Conservation (phyloP, 1,140 invertebrate genomes). For the Coboldia fuscipes region DNA sequence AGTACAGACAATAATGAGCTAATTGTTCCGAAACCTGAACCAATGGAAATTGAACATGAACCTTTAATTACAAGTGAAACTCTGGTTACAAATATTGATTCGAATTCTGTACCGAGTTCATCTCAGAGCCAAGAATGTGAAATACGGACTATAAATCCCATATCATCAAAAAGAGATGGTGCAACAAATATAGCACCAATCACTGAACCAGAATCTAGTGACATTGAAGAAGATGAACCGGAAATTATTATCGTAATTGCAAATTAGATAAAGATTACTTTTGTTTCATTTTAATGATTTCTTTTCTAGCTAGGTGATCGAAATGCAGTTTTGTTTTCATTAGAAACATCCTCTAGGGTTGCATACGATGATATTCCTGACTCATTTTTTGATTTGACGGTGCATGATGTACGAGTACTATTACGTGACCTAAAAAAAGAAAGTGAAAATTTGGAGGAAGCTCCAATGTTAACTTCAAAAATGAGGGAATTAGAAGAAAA, state of each 20-base stretch:
- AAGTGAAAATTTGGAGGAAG: slow-evolving; percentile 34
- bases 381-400: slow-evolving; percentile 63
- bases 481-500: slow-evolving; percentile 36
- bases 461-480: slow-evolving; percentile 39
- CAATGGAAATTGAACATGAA: no score
- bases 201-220: neutral
- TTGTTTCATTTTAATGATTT: no score
- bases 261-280: no score
- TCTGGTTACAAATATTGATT: no score
- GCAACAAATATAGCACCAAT: no score
- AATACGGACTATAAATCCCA: no score
- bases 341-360: slow-evolving; percentile 28
- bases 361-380: slow-evolving; percentile 45
- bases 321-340: slow-evolving; percentile 44
- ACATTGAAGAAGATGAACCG: slow-evolving; percentile 1
- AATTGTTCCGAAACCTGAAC: no score
- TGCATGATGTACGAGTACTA: slow-evolving; percentile 50
- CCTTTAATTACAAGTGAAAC: no score
- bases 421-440: slow-evolving; percentile 43
- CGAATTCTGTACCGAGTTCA: no score
- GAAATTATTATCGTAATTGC: slow-evolving; percentile 4
- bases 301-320: slow-evolving; percentile 37
- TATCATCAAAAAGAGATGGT: no score
- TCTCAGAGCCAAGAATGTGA: no score
- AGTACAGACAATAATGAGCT: no score